phyloP scores from a whole-genome alignment of 2,888 invertebrate species.

The Rhagium mordax region DNA sequence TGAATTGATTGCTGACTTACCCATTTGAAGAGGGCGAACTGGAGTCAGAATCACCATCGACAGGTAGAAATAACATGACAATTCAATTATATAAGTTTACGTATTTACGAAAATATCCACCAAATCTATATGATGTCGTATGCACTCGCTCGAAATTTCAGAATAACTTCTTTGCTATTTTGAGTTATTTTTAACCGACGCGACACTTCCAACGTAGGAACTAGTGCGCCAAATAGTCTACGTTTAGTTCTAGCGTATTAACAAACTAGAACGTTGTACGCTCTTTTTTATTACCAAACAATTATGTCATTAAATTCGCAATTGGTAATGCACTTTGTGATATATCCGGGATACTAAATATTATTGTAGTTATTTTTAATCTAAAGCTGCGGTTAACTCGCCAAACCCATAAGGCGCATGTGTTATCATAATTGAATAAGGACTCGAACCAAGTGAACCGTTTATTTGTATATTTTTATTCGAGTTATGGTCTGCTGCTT shows the following conservation, averaged over 20 bases:
- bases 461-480: background rate
- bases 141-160: background rate
- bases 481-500: too few species aligned
- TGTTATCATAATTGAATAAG: constrained; percentile 16
- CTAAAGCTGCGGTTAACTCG: background rate
- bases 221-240: background rate
- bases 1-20: background rate
- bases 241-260: background rate
- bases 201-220: background rate
- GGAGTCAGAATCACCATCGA: constrained; percentile 7
- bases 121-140: too few species aligned
- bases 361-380: constrained; percentile 20
- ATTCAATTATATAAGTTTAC: background rate
- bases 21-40: constrained; percentile 5
- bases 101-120: background rate
- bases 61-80: background rate
- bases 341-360: constrained; percentile 13
- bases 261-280: background rate
- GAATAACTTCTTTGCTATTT: background rate
- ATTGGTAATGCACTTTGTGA: background rate
- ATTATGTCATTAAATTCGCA: background rate
- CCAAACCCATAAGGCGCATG: constrained; percentile 2
- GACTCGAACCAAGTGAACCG: background rate
- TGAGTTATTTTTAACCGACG: background rate
- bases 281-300: background rate